Base-by-base conservation (phyloP, 1,140 invertebrate genomes). In the Rhagoletis pomonella region DNA sequence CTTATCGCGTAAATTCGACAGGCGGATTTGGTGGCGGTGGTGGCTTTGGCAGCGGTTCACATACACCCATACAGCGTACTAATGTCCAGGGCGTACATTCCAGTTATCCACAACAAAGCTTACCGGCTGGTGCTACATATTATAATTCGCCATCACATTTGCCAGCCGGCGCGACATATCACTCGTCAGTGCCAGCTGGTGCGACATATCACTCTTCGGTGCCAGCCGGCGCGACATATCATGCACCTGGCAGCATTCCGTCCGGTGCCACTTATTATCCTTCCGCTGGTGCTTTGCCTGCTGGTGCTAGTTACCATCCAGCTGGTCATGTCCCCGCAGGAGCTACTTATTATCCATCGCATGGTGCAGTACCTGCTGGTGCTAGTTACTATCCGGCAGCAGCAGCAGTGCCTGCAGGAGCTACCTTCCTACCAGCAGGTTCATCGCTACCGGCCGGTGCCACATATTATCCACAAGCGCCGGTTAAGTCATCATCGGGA, bases 401-500 rank as follows among this genome's bases (percentile, higher is more conserved):
- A 14, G 87, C 87, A 2, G 58, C 87, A 58, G 64, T 85, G 67
- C 88, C 77, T n/a, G 88, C 69, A 73, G 86, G 87, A 10, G 87
- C 55, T 55, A 87, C 84, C 5, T 88, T 86, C 67, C 87, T 88
- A 88, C 90, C 91, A 10, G 89, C 91, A 0, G 91, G 91, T 44
- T 90, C 90, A 85, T 89, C 89, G 0, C 59, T 92, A 47, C 91
- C 91, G 7, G 87, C 90, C 0, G 91, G 91, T 14, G 91, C 91
- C 55, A 90, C 90, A 9, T 92, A 89, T 69, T 92, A 92, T 65
- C 88, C 91, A 9, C 91, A 92, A 73, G 90, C 91, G 1, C 91
- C 91, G 1, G 59, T 59, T 17, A 91, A 89, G 64, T 90, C 90
- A 0, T 89, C 88, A 0, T 92, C 91, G 1, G 91, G 91, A 4